Conservation (phyloP, 2,797 vertebrate genomes). For the Takifugu rubripes region DNA sequence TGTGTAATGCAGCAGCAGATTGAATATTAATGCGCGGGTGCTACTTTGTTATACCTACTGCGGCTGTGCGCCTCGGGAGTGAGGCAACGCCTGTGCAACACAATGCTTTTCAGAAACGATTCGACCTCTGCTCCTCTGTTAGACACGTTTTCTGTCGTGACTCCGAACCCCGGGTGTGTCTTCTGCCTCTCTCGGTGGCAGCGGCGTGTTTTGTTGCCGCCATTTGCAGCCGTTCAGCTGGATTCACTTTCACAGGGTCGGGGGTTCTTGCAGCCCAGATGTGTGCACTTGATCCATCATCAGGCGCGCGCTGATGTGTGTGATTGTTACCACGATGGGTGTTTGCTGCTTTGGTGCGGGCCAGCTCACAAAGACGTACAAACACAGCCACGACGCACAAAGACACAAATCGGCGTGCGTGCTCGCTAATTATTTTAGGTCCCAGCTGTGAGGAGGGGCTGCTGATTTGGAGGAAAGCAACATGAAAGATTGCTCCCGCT, state of each 20-base stretch:
- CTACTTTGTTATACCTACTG: conserved; percentile 45
- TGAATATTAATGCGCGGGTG: conserved; percentile 67
- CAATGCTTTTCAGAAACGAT: conserved; percentile 44
- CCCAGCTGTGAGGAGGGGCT: conserved; percentile 49
- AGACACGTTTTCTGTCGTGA: conserved; percentile 42
- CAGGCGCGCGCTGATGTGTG: conserved; percentile 52
- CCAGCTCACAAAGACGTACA: conserved; percentile 22
- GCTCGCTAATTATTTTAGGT: conserved; percentile 60
- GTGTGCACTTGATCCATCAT: conserved; percentile 21
- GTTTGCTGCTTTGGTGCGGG: conserved; percentile 54
- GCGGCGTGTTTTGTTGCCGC: conserved; percentile 8
- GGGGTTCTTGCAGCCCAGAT: too few relatives aligned
- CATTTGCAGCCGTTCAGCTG: conserved; percentile 1
- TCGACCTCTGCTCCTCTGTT: conserved; percentile 40
- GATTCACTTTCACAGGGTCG: too few relatives aligned
- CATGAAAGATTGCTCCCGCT: conserved; percentile 60
- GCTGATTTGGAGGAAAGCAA: conserved; percentile 49
- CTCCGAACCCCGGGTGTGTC: conserved; percentile 21
- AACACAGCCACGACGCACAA: conserved; percentile 29
- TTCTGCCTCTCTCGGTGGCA: conserved; percentile 31
- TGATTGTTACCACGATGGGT: conserved; percentile 59
- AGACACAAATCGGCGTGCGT: conserved; percentile 19
- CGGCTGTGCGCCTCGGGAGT: conserved; percentile 36
- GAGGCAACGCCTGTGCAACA: conserved; percentile 56
- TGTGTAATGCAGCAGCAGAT: conserved; percentile 50